Evolutionary conservation across 1,140 invertebrate species (phyloP), one percentile per base, ranked within the genome.

Genomic region (Drosophila azteca): DNA sequence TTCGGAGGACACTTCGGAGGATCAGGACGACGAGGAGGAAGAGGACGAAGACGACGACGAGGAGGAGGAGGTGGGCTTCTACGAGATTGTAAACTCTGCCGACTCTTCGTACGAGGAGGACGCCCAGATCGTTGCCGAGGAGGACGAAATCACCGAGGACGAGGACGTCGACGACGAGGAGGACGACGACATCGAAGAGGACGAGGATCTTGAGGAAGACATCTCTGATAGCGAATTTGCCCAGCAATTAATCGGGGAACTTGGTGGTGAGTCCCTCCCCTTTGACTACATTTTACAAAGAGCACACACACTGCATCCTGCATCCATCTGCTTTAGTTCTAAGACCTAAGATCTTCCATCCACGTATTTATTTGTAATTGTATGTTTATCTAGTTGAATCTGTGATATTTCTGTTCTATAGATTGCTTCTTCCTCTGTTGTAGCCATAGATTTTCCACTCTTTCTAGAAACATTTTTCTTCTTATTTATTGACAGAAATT

Each of bases 171-270:
- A 87, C 61, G 84, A 79, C 63, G 73, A 85, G 58, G 80, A 83
- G 29, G 82, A 87, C 62, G 81, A 85, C 62, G 82, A 87, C 50
- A 69, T 87, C 31, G 82, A 87, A 43, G 82, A 87, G 35, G 82
- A 87, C 59, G 85, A 83, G 46, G 83, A 88, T 41, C 74, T 88
- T n/a, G 81, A 85, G 48, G 80, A 87, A 48, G 83, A 88, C 35
- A 63, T 88, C 46, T 83, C 84, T 31, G 90, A 90, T 53, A 87
- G 77, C 69, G 90, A 90, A 77, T 72, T 90, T 58, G 89, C 84
- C 51, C 79, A 88, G 53, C 84, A 83, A 66, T 51, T 88, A 50
- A 88, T 88, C 66, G 84, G 83, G 59, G 83, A 88, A 83, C 83
- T 88, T 79, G 79, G 83, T 87, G 82, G 82, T 88, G 59, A 88